Evolutionary conservation across 2,113 vertebrate species (phyloP).

Genomic region (Myanophis thanlyinensis): DNA sequence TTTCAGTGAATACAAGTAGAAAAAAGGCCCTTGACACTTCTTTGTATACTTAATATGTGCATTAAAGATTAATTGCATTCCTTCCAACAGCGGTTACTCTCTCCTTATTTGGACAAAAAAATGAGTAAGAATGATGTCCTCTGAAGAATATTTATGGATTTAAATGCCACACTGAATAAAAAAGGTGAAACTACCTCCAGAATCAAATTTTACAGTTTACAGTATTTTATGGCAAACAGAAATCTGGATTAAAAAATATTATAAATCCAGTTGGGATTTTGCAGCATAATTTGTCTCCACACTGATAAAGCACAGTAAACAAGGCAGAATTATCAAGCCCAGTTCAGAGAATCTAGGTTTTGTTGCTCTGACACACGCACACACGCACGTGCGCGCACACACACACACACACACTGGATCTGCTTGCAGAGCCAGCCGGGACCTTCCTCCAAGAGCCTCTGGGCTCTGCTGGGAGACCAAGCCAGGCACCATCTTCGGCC

Average conservation of each 20-base stretch:
- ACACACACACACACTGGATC: no score
- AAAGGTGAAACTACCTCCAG: conserved; percentile 29
- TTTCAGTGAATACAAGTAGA: not conserved
- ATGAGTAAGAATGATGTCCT: conserved; percentile 5
- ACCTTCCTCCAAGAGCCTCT: not conserved
- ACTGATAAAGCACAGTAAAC: not conserved
- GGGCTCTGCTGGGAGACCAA: not conserved
- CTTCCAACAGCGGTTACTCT: not conserved
- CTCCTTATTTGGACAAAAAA: conserved; percentile 1
- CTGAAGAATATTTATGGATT: conserved; percentile 21
- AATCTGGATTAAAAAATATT: not conserved
- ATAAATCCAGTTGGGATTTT: conserved; percentile 23
- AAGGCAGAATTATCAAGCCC: not conserved
- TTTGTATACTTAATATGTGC: not conserved
- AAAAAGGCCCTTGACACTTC: not conserved
- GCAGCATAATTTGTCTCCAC: conserved; percentile 15
- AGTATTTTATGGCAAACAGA: not conserved
- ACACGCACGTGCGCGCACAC: no score
- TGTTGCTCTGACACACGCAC: not conserved
- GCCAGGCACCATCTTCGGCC: no score
- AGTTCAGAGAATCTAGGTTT: not conserved
- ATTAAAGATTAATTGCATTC: not conserved
- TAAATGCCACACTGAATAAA: not conserved
- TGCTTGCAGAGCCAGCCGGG: not conserved
- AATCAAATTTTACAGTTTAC: conserved; percentile 5